Evolutionary conservation across 2,888 invertebrate species (phyloP), one percentile per base, ranked within the genome.

Genomic region (Drosophila sordidula): DNA sequence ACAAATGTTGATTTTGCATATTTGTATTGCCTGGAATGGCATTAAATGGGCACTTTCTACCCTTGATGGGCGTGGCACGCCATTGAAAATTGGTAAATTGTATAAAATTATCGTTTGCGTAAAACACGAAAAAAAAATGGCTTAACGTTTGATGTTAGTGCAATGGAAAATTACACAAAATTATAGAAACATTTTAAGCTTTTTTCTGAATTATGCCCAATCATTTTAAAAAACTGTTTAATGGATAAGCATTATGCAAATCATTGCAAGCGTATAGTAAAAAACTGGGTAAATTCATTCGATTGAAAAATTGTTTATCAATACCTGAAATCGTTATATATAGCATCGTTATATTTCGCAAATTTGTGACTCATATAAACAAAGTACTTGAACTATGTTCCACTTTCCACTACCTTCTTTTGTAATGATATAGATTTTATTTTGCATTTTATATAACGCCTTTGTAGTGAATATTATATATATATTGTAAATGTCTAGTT

Each of bases 1-100:
- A 46, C 51, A 70, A 70, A 70, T 70, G 70, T 70, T 70, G 47
- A 52, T 70, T 70, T 64, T 70, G 26, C 62, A 39, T 47, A 70
- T 51, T 52, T 56, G 41, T 39, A 42, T 49, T 49, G 56, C 55
- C 32, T 9, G 32, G 29, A 54, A 44, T 57, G 36, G 8, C 34
- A 62, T 41, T 62, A 50, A 62, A 68, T 59, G 44, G 18, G 16
- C 44, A 47, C n/a, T 61, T 41, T 32, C 34, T 47, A 18, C 44
- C 22, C 36, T 12, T 16, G 16, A 9, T 9, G 45, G 61, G 61
- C 57, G 57, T 45, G 57, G 38, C 55, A 11, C 12, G 59, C 57
- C 45, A 38, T 45, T 59, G 44, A 36, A 59, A 59, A 26, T 18
- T 25, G 38, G 29, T 25, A 58, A 42, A 36, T 55, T 45, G 4